phyloP scores from a whole-genome alignment of 2,888 invertebrate genomes.

The Osmoderma eremita region DNA sequence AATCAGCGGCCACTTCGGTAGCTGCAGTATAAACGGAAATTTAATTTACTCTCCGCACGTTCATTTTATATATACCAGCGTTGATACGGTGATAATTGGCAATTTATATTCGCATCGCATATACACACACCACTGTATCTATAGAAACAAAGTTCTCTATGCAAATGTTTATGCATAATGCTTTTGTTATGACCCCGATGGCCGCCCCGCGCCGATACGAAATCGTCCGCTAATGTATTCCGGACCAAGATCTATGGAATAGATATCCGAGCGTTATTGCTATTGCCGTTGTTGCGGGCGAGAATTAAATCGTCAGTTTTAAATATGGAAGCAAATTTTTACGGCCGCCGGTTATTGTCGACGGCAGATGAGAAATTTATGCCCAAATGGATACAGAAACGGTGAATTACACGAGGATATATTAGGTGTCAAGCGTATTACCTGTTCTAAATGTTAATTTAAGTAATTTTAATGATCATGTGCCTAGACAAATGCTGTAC shows the following conservation, averaged over 20 bases:
- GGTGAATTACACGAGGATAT: too few species aligned
- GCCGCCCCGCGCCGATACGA: slow-evolving; percentile 24
- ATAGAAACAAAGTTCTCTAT: slow-evolving; percentile 54
- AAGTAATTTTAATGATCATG: too few species aligned
- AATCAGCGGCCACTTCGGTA: slow-evolving; percentile 56
- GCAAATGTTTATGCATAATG: slow-evolving; percentile 49
- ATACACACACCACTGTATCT: slow-evolving; percentile 27
- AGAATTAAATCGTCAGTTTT: slow-evolving; percentile 32
- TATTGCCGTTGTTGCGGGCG: slow-evolving; percentile 20
- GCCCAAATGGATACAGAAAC: slow-evolving; percentile 5
- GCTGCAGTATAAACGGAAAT: slow-evolving; percentile 58
- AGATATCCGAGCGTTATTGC: slow-evolving; percentile 24
- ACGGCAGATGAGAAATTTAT: slow-evolving; percentile 15
- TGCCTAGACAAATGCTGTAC: too few species aligned
- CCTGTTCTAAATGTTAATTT: too few species aligned
- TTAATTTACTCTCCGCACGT: slow-evolving; percentile 56
- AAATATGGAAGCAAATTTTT: slow-evolving; percentile 10
- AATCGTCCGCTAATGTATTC: slow-evolving; percentile 32
- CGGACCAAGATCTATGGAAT: slow-evolving; percentile 24
- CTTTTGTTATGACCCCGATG: slow-evolving; percentile 41
- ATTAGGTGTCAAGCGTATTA: too few species aligned
- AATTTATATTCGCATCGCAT: slow-evolving; percentile 54
- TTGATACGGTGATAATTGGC: slow-evolving; percentile 56
- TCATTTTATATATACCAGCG: slow-evolving; percentile 55
- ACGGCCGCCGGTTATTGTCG: background rate